Percentiles rank a stretch among this genome's conserved stretches.
These are phyloP conservation scores for Athalia cordata DNA, from an alignment of 2,888 invertebrate species.

Conservation along the genomic window DNA sequence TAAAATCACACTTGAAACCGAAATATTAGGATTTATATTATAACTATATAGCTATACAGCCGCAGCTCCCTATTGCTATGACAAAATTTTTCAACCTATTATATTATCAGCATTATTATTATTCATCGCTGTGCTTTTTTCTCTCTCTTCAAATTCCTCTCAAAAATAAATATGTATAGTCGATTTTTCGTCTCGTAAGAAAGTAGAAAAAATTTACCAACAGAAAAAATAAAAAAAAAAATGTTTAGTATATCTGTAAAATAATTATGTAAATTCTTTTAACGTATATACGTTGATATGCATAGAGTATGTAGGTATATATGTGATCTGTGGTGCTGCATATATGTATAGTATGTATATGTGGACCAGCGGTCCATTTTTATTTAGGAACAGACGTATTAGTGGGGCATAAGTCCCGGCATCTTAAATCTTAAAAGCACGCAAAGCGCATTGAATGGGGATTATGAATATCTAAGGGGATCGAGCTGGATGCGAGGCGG, in stretches of 20 bases:
- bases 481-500: constrained; percentile 29
- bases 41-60: too few species aligned
- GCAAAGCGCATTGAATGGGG: constrained; percentile 69
- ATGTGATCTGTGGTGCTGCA: neutral
- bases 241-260: too few species aligned
- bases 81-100: constrained; percentile 28
- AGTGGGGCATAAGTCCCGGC: neutral
- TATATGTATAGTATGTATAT: neutral
- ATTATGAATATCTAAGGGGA: constrained; percentile 62
- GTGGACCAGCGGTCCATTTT: constrained; percentile 4
- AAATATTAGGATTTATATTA: constrained; percentile 65
- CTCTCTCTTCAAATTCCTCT: too few species aligned
- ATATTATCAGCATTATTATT: too few species aligned
- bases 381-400: neutral
- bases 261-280: too few species aligned
- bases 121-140: too few species aligned
- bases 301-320: too few species aligned
- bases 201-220: neutral
- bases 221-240: too few species aligned
- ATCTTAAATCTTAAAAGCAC: constrained; percentile 64
- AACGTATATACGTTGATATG: too few species aligned
- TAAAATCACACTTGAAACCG: constrained; percentile 68
- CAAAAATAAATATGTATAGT: too few species aligned
- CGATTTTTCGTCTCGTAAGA: neutral
- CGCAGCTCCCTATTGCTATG: constrained; percentile 19